Evolutionary conservation across 2,888 invertebrate genomes (phyloP).

Genomic region (Resseliella maxima): DNA sequence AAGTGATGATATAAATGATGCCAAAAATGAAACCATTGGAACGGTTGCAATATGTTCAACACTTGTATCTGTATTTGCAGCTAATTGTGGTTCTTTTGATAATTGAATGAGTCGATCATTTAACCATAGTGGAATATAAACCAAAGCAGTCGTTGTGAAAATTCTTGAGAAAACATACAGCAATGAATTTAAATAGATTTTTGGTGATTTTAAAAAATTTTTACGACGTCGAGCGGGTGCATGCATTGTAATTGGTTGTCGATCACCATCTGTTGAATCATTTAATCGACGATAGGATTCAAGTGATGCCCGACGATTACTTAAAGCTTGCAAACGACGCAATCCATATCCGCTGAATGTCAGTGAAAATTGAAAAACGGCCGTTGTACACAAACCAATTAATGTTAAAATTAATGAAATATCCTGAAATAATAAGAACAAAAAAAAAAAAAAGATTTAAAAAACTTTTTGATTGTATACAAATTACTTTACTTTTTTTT

Average conservation of each 20-base stretch:
- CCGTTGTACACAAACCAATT: slow-evolving; percentile 74
- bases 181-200: slow-evolving; percentile 70
- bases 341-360: slow-evolving; percentile 66
- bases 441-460: slow-evolving; percentile 56
- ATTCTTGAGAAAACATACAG: slow-evolving; percentile 88
- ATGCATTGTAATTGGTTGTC: slow-evolving; percentile 6
- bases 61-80: slow-evolving; percentile 62
- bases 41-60: slow-evolving; percentile 82
- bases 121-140: slow-evolving; percentile 89
- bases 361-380: slow-evolving; percentile 80
- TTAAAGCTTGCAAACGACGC: slow-evolving; percentile 56
- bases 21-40: slow-evolving; percentile 79
- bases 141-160: slow-evolving; percentile 86
- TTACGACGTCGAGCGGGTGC: slow-evolving; percentile 57
- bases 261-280: background rate
- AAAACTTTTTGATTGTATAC: slow-evolving; percentile 20
- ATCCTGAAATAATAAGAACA: slow-evolving; percentile 73
- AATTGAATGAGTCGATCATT: slow-evolving; percentile 70
- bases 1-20: slow-evolving; percentile 83
- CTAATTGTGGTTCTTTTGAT: slow-evolving; percentile 58
- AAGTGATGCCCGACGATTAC: slow-evolving; percentile 58
- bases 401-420: slow-evolving; percentile 78
- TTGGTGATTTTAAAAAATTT: slow-evolving; percentile 67
- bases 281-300: background rate
- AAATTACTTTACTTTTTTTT: too few species aligned